phyloP scores from a whole-genome alignment of 2,888 invertebrate genomes.

The Sericinus montela region DNA sequence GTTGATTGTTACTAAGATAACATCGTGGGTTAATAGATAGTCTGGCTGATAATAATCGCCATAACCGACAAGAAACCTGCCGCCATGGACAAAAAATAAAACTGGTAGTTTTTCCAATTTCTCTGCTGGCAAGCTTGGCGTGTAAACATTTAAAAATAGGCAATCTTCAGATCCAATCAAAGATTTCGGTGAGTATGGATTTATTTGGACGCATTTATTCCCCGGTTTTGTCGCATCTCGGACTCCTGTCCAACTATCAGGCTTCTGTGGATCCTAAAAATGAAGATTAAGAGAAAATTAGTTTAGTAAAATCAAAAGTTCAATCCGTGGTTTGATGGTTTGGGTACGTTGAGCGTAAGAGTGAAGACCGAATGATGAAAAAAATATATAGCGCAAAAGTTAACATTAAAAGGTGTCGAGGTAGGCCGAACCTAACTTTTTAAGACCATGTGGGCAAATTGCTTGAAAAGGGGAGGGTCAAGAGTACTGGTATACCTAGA shows the following conservation, averaged over 20 bases:
- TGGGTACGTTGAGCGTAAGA: too few relatives aligned
- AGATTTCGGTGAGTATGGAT: constrained; percentile 50
- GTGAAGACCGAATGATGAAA: too few relatives aligned
- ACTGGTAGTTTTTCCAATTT: constrained; percentile 62
- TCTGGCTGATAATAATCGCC: constrained; percentile 70
- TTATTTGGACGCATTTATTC: constrained; percentile 61
- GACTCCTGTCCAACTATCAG: constrained; percentile 49
- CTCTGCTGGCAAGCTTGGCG: constrained; percentile 70
- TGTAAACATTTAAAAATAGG: constrained; percentile 83
- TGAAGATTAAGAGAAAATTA: too few relatives aligned
- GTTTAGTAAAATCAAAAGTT: too few relatives aligned
- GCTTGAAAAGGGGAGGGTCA: too few relatives aligned
- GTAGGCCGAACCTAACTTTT: too few relatives aligned
- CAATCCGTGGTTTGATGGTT: too few relatives aligned
- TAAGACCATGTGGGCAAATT: too few relatives aligned
- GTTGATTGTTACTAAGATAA: constrained; percentile 60
- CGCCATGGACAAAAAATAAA: constrained; percentile 79
- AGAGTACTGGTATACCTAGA: too few relatives aligned
- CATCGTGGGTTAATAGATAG: constrained; percentile 51
- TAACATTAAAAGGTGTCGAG: too few relatives aligned
- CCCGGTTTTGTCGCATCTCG: constrained; percentile 61
- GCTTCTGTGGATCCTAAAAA: constrained; percentile 55
- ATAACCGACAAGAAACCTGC: constrained; percentile 73
- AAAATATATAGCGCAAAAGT: too few relatives aligned
- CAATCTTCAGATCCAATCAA: constrained; percentile 82